Percentiles rank a stretch among this genome's conserved stretches.
Conservation (phyloP, 2,797 vertebrate species). For the Coregonus sp. region DNA sequence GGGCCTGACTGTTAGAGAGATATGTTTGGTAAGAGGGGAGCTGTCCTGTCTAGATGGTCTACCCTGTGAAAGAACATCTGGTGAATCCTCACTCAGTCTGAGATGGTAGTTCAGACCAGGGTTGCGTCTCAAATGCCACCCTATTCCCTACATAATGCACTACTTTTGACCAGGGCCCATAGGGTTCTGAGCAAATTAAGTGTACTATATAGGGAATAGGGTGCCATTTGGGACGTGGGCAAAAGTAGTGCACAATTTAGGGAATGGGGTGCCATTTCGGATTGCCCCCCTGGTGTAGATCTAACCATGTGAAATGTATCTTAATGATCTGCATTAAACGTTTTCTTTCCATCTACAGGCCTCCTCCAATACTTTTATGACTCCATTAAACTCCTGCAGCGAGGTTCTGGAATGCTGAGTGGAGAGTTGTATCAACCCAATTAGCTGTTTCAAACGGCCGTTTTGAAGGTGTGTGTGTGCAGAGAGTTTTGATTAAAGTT, state of each 20-base stretch:
- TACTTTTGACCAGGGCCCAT: too few relatives aligned
- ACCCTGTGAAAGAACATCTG: neutral
- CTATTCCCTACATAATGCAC: too few relatives aligned
- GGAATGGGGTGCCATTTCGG: too few relatives aligned
- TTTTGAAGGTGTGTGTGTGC: neutral
- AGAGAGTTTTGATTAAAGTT: slow-evolving; percentile 24
- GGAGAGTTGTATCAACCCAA: slow-evolving; percentile 29
- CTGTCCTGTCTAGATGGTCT: neutral
- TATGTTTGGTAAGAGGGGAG: neutral
- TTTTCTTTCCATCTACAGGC: neutral
- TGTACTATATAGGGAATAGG: too few relatives aligned
- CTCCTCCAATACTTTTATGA: slow-evolving; percentile 15
- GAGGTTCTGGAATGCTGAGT: neutral
- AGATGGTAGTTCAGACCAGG: too few relatives aligned
- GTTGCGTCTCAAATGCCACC: too few relatives aligned
- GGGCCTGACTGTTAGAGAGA: neutral
- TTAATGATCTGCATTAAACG: slow-evolving; percentile 9
- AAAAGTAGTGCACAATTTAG: too few relatives aligned
- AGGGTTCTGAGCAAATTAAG: too few relatives aligned
- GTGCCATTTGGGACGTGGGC: too few relatives aligned
- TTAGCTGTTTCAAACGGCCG: slow-evolving; percentile 38
- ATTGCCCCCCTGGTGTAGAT: too few relatives aligned
- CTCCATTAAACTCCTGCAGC: slow-evolving; percentile 23
- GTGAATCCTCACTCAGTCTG: too few relatives aligned
- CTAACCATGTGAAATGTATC: slow-evolving; percentile 1